Percentiles rank a stretch among this genome's conserved stretches.
Conservation (phyloP, 2,113 vertebrate genomes). For the Sporophila hypoxantha region DNA sequence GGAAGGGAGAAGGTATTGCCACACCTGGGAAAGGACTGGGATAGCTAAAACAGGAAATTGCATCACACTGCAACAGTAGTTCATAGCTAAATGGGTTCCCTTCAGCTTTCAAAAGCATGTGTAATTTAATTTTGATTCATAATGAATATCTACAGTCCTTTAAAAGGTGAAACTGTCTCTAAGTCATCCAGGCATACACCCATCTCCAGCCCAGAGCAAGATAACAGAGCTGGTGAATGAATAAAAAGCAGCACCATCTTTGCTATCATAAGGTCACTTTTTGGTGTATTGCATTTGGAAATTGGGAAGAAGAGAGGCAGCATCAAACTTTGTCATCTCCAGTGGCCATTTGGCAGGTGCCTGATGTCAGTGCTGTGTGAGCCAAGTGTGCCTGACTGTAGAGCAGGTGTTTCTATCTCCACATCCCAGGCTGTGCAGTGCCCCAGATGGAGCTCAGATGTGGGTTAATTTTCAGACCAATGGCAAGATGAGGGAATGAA, state of each 20-base stretch:
- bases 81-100: not conserved
- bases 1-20: no score
- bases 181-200: not conserved
- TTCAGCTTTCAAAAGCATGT: not conserved
- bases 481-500: not conserved
- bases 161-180: not conserved
- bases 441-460: not conserved
- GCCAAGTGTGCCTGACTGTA: accelerated
- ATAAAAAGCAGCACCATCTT: not conserved
- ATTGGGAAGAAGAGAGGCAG: not conserved
- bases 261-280: not conserved
- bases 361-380: not conserved
- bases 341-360: not conserved
- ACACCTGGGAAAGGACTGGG: no score
- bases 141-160: not conserved
- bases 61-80: no score
- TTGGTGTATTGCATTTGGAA: not conserved
- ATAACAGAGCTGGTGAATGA: not conserved
- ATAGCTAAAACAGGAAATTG: no score
- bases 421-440: accelerated
- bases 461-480: not conserved
- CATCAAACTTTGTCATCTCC: accelerated
- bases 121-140: not conserved
- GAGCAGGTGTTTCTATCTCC: not conserved
- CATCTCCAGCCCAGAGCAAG: not conserved